A percentile compares a stretch with the other conserved stretches of the same genome.
Evolutionary conservation across 2,797 vertebrate genomes (phyloP).

Genomic region (Tinamus major): DNA sequence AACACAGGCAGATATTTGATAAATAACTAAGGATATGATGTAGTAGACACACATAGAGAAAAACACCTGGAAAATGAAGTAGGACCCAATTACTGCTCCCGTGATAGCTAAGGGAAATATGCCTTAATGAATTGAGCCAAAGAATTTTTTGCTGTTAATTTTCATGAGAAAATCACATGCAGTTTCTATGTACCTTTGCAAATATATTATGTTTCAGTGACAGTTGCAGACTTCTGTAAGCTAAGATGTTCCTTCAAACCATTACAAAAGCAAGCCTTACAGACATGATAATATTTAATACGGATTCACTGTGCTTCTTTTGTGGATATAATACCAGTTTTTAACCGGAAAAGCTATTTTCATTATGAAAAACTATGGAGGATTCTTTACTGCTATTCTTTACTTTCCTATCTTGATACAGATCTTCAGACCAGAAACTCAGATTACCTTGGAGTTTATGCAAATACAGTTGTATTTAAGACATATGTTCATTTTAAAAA

Average conservation of each 20-base stretch:
- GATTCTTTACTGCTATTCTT: not conserved
- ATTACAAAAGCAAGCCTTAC: not conserved
- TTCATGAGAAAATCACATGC: not conserved
- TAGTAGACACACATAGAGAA: not conserved
- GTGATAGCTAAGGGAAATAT: not conserved
- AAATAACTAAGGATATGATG: not conserved
- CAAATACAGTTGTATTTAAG: constrained; percentile 14
- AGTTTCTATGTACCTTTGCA: not conserved
- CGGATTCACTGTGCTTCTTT: not conserved
- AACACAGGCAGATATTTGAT: not conserved
- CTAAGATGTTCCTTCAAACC: not conserved
- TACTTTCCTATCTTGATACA: not conserved
- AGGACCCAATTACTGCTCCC: not conserved
- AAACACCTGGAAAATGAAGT: not conserved
- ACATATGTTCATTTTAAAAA: not conserved
- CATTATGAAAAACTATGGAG: not conserved
- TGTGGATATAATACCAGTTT: not conserved
- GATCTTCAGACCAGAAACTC: not conserved
- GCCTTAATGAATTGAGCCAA: not conserved
- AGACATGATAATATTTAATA: not conserved
- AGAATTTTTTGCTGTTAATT: not conserved
- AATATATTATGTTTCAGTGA: not conserved
- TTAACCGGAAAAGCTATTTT: constrained; percentile 6
- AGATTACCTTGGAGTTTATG: constrained; percentile 38
- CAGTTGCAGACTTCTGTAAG: not conserved